Evolutionary conservation across 1,140 invertebrate species (phyloP), one percentile per base, ranked within the genome.

Genomic region (Physella acuta): DNA sequence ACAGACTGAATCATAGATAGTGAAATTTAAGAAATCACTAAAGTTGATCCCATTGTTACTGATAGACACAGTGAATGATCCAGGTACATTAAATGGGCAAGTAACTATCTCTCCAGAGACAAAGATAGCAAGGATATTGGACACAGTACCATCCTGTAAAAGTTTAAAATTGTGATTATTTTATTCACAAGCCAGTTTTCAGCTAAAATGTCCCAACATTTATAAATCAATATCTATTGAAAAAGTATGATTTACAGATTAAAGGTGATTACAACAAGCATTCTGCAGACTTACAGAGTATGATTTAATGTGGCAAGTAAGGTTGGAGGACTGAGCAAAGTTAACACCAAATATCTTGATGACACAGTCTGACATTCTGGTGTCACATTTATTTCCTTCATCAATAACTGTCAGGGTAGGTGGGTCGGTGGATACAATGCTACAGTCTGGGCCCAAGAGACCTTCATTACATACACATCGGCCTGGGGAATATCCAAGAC

Each of bases 371-470:
- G 28, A 2, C 24, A 34, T 51, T 16, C 59, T 71, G 3, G 49
- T 58, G 56, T 79, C 72, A 74, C 77, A 79, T 49, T 67, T 55
- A 11, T 64, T 53, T 1, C 44, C 31, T 2, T 36, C 28, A 5
- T 55, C 52, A 17, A 77, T 44, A 24, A 56, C 60, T 17, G 30
- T 39, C 16, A 79, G 33, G 0, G 30, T 37, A 33, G 78, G 78
- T 34, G 76, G 59, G 17, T 71, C 14, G 28, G 31, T 69, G 0
- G 30, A 63, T 14, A 73, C 51, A 24, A 76, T 73, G 20, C 61
- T 69, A 63, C 78, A 79, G 16, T 66, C 70, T 34, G 59, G 56
- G 24, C 76, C 76, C 28, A 76, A 64, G 72, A 72, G 78, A 20
- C 39, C 68, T 14, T 52, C 24, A 49, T 62, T 60, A 70, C 77